A percentile compares a stretch with the other conserved stretches of the same genome.
These are phyloP conservation scores for Bugula neritina DNA, from an alignment of 2,888 invertebrate species.

Conservation along the genomic window DNA sequence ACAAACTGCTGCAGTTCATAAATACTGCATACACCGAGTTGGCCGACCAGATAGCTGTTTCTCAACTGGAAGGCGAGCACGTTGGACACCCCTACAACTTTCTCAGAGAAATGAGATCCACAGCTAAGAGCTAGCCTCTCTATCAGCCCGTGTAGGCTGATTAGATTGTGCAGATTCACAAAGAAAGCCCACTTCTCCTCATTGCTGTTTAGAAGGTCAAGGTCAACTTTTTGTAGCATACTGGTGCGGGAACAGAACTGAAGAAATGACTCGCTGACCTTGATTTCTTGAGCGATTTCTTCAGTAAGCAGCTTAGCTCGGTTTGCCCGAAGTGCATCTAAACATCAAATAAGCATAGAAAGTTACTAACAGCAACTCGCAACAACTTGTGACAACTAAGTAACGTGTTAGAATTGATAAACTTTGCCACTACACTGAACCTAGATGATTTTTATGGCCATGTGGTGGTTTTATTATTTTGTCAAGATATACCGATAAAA, in stretches of 20 bases:
- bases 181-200: slow-evolving; percentile 44
- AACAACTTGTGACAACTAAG: too few species aligned
- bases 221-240: slow-evolving; percentile 33
- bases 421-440: too few species aligned
- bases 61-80: slow-evolving; percentile 2
- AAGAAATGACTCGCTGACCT: not conserved
- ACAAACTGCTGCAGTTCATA: slow-evolving; percentile 16
- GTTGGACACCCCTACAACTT: not conserved
- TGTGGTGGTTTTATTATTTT: too few species aligned
- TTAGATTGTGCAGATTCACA: slow-evolving; percentile 46
- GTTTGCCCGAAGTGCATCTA: not conserved
- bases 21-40: slow-evolving; percentile 10
- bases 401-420: too few species aligned
- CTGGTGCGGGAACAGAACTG: not conserved
- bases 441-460: too few species aligned
- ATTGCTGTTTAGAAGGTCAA: slow-evolving; percentile 35
- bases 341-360: too few species aligned
- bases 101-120: not conserved
- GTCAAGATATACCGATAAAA: too few species aligned
- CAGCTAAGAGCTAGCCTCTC: too few species aligned
- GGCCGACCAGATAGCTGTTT: slow-evolving; percentile 4
- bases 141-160: slow-evolving; percentile 41
- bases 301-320: not conserved
- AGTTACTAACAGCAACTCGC: too few species aligned
- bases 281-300: not conserved